These are phyloP conservation scores for Drosophila tani DNA, from an alignment of 1,140 invertebrate genomes.

Conservation along the genomic window DNA sequence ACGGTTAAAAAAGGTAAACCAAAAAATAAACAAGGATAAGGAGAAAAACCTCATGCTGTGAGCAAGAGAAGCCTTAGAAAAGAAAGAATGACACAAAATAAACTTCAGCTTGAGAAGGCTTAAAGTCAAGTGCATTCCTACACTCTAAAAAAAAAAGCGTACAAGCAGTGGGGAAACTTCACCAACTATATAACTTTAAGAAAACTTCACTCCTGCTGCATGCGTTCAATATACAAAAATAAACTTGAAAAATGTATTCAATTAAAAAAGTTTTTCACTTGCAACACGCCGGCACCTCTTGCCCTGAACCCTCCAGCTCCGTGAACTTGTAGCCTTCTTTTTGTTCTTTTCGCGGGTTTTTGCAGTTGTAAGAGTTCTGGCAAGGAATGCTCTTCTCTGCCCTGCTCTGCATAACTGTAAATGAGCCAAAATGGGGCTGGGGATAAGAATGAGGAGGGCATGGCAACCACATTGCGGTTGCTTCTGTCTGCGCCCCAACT, in stretches of 20 bases:
- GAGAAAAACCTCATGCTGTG: conserved; percentile 41
- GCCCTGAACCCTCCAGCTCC: neutral
- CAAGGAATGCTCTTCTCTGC: conserved; percentile 43
- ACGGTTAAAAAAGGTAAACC: neutral
- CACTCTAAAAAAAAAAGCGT: conserved; percentile 10
- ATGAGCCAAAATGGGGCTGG: conserved; percentile 47
- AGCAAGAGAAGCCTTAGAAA: conserved; percentile 48
- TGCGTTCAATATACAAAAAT: conserved; percentile 65
- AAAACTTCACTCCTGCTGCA: conserved; percentile 5
- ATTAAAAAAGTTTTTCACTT: conserved; percentile 80
- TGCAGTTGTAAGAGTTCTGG: conserved; percentile 75
- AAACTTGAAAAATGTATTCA: conserved; percentile 75
- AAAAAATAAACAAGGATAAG: conserved; percentile 22
- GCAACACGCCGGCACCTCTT: conserved; percentile 39
- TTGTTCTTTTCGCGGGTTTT: conserved; percentile 39
- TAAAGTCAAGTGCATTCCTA: conserved; percentile 60
- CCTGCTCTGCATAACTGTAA: conserved; percentile 68
- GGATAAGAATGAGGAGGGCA: conserved; percentile 27
- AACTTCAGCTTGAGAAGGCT: conserved; percentile 35
- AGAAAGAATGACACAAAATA: neutral
- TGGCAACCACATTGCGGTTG: conserved; percentile 61
- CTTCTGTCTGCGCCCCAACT: conserved; percentile 27
- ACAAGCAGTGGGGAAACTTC: neutral
- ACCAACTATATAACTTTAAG: conserved; percentile 13
- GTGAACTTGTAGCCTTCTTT: conserved; percentile 16